A percentile compares a stretch with the other conserved stretches of the same genome.
phyloP scores from a whole-genome alignment of 2,888 invertebrate genomes.

The Mesorhabditis belari region DNA sequence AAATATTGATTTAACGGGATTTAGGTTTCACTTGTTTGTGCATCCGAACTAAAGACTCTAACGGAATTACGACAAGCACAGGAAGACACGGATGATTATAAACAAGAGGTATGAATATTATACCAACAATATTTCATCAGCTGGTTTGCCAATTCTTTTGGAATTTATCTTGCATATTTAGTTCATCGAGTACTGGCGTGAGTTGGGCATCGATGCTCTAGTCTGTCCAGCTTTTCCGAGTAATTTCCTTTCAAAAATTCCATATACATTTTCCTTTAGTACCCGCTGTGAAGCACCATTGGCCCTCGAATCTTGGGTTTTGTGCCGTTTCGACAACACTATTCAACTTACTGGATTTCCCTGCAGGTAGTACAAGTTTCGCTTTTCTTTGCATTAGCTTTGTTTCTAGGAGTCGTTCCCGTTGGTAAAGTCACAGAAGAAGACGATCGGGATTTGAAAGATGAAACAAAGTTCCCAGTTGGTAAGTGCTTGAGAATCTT shows the following conservation, averaged over 20 bases:
- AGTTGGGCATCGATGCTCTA: slow-evolving; percentile 50
- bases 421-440: slow-evolving; percentile 47
- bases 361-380: too few species aligned
- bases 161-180: slow-evolving; percentile 10
- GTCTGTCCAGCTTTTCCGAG: slow-evolving; percentile 53
- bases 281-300: slow-evolving; percentile 43
- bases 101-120: slow-evolving; percentile 16
- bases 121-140: neutral
- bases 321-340: slow-evolving; percentile 49
- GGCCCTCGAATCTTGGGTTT: slow-evolving; percentile 32
- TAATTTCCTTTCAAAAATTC: slow-evolving; percentile 4
- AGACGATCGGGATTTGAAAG: slow-evolving; percentile 30
- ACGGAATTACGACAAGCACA: slow-evolving; percentile 38
- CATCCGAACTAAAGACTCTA: slow-evolving; percentile 17
- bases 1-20: too few species aligned
- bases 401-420: slow-evolving; percentile 55
- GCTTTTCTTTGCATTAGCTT: too few species aligned
- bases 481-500: slow-evolving; percentile 15
- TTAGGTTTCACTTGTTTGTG: slow-evolving; percentile 22
- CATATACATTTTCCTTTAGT: slow-evolving; percentile 17
- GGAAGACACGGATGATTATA: slow-evolving; percentile 41
- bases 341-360: slow-evolving; percentile 54
- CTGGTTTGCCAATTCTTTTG: neutral
- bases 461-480: slow-evolving; percentile 33
- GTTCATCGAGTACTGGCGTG: slow-evolving; percentile 39